These are phyloP conservation scores for Diadegma fenestrale DNA, from an alignment of 2,888 invertebrate species.

Conservation along the genomic window DNA sequence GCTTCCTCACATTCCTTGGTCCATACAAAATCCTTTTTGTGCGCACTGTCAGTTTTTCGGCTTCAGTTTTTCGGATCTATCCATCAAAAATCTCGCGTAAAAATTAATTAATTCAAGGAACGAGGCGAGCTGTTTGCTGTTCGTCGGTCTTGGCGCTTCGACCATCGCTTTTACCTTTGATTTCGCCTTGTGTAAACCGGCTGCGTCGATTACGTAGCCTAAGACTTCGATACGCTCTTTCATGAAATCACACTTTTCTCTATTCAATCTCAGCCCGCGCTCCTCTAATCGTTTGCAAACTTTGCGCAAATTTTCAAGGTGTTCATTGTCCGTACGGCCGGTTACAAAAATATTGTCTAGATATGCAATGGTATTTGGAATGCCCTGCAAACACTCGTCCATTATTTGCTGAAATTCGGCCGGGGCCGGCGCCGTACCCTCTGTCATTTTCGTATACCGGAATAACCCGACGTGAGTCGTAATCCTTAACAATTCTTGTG, in stretches of 20 bases:
- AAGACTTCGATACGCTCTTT: slow-evolving; percentile 71
- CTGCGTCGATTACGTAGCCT: slow-evolving; percentile 71
- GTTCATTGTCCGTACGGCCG: slow-evolving; percentile 37
- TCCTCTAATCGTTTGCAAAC: slow-evolving; percentile 50
- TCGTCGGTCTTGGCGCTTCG: slow-evolving; percentile 68
- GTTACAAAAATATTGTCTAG: slow-evolving; percentile 57
- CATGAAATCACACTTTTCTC: slow-evolving; percentile 75
- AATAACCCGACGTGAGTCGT: slow-evolving; percentile 25
- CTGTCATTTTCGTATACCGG: slow-evolving; percentile 36
- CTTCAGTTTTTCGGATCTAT: slow-evolving; percentile 71
- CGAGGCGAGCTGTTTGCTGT: slow-evolving; percentile 71
- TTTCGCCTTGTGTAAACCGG: slow-evolving; percentile 71
- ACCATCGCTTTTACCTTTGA: slow-evolving; percentile 71
- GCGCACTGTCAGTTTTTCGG: slow-evolving; percentile 73
- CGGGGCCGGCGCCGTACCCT: slow-evolving; percentile 41
- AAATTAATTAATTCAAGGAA: slow-evolving; percentile 77
- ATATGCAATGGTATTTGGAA: slow-evolving; percentile 22
- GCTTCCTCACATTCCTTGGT: slow-evolving; percentile 71
- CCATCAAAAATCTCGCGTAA: slow-evolving; percentile 77
- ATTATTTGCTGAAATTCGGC: slow-evolving; percentile 50
- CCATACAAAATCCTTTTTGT: slow-evolving; percentile 73
- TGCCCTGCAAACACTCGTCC: slow-evolving; percentile 56
- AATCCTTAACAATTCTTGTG: slow-evolving; percentile 36
- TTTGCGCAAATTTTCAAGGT: slow-evolving; percentile 33
- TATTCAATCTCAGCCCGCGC: slow-evolving; percentile 37